phyloP scores from a whole-genome alignment of 2,113 vertebrate species.

The Agelaius tricolor region DNA sequence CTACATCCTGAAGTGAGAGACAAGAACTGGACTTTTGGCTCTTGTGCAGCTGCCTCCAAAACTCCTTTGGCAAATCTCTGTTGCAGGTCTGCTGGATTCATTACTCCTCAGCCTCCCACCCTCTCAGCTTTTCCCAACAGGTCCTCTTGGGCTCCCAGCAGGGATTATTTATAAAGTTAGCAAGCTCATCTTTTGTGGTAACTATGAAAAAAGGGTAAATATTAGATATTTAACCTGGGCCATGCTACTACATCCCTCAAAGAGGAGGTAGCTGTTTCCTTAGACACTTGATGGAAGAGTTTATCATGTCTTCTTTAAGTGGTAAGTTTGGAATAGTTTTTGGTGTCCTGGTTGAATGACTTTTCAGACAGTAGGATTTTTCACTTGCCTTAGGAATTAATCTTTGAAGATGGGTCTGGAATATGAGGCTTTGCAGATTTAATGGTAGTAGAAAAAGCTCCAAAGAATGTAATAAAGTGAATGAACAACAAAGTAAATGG shows the following conservation, averaged over 20 bases:
- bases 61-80: neutral
- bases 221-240: neutral
- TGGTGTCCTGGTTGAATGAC: neutral
- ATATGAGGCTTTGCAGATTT: neutral
- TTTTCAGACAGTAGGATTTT: neutral
- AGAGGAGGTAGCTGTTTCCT: neutral
- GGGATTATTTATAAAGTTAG: neutral
- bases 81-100: neutral
- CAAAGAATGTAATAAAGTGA: slow-evolving; percentile 1
- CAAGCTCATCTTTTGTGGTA: neutral
- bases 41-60: neutral
- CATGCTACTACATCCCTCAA: neutral
- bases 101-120: neutral
- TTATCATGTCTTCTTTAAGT: neutral
- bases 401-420: neutral
- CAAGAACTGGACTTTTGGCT: neutral
- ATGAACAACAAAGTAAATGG: slow-evolving; percentile 4
- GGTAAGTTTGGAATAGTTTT: neutral
- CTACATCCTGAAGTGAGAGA: neutral
- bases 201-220: neutral
- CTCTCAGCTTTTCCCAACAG: neutral
- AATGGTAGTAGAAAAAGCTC: neutral
- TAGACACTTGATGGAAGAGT: neutral
- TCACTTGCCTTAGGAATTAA: neutral
- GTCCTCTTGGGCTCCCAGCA: neutral